These are phyloP conservation scores for Melolontha melolontha DNA, from an alignment of 2,888 invertebrate genomes.

Conservation along the genomic window DNA sequence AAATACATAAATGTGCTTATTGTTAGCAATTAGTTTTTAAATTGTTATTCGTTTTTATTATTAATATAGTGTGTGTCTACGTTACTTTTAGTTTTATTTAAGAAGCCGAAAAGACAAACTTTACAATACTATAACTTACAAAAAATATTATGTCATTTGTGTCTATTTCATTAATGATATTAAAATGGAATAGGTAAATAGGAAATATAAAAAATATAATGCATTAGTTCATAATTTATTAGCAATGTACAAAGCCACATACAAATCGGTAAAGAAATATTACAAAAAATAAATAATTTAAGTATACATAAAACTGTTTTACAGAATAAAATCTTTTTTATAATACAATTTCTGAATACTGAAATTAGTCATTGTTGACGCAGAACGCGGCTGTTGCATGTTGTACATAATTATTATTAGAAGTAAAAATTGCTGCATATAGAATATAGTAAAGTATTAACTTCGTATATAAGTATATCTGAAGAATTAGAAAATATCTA, in stretches of 20 bases:
- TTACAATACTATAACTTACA: too few species aligned
- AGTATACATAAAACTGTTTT: slow-evolving; percentile 39
- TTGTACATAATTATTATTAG: slow-evolving; percentile 16
- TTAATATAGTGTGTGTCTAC: too few species aligned
- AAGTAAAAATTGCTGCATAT: slow-evolving; percentile 16
- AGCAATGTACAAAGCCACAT: slow-evolving; percentile 44
- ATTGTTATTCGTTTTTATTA: too few species aligned
- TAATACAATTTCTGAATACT: slow-evolving; percentile 30
- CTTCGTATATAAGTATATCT: slow-evolving; percentile 12
- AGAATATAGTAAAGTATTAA: slow-evolving; percentile 14
- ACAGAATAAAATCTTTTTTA: slow-evolving; percentile 35
- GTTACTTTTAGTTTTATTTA: too few species aligned
- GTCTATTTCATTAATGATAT: too few species aligned
- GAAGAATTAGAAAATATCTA: not conserved
- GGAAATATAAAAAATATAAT: slow-evolving; percentile 21
- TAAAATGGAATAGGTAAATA: not conserved
- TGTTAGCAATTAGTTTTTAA: too few species aligned
- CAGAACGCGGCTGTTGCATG: slow-evolving; percentile 11
- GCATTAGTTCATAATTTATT: slow-evolving; percentile 44
- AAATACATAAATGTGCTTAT: too few species aligned
- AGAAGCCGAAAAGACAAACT: too few species aligned
- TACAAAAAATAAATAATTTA: slow-evolving; percentile 43
- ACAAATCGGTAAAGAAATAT: slow-evolving; percentile 42
- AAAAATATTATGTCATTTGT: too few species aligned
- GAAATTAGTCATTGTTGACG: slow-evolving; percentile 18